Evolutionary conservation across 2,888 invertebrate genomes (phyloP).

Genomic region (Drosophila lacicola): DNA sequence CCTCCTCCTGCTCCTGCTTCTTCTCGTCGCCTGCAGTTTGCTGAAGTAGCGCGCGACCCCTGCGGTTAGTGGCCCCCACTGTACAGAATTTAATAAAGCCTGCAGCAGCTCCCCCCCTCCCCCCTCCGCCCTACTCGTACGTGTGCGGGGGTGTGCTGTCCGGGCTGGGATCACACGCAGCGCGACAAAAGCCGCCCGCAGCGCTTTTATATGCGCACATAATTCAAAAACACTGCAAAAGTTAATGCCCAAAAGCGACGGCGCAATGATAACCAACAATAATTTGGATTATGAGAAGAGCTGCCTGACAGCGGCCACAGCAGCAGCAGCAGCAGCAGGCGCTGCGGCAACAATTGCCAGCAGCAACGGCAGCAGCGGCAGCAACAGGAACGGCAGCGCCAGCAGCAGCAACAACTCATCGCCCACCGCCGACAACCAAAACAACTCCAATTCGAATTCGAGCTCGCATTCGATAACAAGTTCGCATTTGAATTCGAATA

Average conservation of each 20-base stretch:
- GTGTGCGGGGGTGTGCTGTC: constrained; percentile 29
- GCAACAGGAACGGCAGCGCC: constrained; percentile 48
- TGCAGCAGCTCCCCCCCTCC: constrained; percentile 9
- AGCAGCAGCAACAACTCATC: constrained; percentile 72
- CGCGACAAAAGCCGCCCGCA: constrained; percentile 78
- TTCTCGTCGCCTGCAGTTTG: constrained; percentile 52
- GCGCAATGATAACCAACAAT: constrained; percentile 84
- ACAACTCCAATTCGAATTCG: constrained; percentile 50
- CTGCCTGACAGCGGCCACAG: constrained; percentile 51
- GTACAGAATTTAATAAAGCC: constrained; percentile 71
- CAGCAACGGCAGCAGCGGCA: constrained; percentile 26
- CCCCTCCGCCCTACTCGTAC: not conserved
- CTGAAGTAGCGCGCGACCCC: constrained; percentile 70
- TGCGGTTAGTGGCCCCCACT: constrained; percentile 58
- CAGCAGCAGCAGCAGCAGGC: constrained; percentile 36
- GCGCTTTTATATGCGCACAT: constrained; percentile 77
- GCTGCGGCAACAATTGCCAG: constrained; percentile 20
- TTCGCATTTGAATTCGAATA: constrained; percentile 42
- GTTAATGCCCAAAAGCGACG: constrained; percentile 75
- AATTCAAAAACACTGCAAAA: constrained; percentile 79
- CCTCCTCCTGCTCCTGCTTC: not conserved
- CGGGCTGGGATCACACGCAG: constrained; percentile 65
- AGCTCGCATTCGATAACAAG: constrained; percentile 55
- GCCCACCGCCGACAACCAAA: constrained; percentile 67
- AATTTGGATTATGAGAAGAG: constrained; percentile 83